Conservation (phyloP, 2,113 vertebrate species). For the Delphinus delphis region DNA sequence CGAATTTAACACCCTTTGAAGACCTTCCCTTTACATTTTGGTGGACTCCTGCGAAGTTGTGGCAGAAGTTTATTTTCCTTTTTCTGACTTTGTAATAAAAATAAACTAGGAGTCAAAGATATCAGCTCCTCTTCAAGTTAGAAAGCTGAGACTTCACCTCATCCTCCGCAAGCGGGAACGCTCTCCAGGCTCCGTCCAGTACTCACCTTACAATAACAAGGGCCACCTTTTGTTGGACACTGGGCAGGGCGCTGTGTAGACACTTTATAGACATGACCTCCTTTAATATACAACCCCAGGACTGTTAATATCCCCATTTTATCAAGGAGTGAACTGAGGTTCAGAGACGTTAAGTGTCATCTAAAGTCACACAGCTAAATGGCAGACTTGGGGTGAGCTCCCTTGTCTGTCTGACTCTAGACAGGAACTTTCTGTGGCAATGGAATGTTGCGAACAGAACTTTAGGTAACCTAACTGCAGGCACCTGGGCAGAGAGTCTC, state of each 20-base stretch:
- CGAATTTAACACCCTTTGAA: background rate
- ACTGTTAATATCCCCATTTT: background rate
- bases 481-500: background rate
- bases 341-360: background rate
- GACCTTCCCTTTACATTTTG: background rate
- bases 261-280: background rate
- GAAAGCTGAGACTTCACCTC: background rate
- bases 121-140: background rate
- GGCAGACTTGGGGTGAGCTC: background rate
- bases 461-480: constrained; percentile 33
- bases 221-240: background rate
- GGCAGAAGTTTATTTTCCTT: background rate
- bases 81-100: constrained; percentile 36
- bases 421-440: background rate
- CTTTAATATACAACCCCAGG: background rate
- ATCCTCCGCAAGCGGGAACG: background rate
- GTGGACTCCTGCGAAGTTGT: background rate
- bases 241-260: background rate
- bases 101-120: background rate
- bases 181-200: background rate
- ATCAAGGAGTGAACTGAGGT: background rate
- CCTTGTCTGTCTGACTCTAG: background rate
- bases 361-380: background rate
- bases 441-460: background rate
- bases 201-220: background rate